These are phyloP conservation scores for Tympanoctomys barrerae DNA, from an alignment of 2,797 vertebrate genomes.

Conservation along the genomic window DNA sequence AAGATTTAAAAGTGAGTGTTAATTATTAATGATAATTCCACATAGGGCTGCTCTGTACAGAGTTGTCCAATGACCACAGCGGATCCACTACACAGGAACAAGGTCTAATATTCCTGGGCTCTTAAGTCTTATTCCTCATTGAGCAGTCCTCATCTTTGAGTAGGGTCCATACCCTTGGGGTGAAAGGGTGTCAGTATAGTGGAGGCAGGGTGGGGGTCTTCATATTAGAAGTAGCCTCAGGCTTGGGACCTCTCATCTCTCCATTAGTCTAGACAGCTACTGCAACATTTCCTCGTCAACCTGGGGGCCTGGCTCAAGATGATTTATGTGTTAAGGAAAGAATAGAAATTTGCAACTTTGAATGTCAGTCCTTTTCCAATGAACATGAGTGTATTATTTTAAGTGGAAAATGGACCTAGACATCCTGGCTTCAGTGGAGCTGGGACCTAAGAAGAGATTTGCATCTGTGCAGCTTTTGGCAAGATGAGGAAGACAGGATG, in stretches of 20 bases:
- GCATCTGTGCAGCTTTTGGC: not conserved
- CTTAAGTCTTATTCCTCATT: not conserved
- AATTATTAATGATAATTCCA: not conserved
- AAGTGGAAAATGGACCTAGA: slow-evolving; percentile 4
- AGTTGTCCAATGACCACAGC: not conserved
- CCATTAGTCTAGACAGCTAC: not conserved
- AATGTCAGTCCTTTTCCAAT: slow-evolving; percentile 21
- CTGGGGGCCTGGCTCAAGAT: slow-evolving; percentile 19
- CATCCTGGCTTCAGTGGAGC: not conserved
- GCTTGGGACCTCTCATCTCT: not conserved
- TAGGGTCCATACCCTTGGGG: not conserved
- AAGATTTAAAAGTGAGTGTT: not conserved
- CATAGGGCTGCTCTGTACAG: not conserved
- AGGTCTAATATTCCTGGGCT: not conserved
- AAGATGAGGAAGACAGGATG: not conserved
- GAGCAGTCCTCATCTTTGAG: not conserved
- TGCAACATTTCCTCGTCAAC: not conserved
- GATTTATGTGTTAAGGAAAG: slow-evolving; percentile 31
- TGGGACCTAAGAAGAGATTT: not conserved
- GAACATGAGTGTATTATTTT: slow-evolving; percentile 13
- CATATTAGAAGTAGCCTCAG: not conserved
- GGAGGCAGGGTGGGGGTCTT: not conserved
- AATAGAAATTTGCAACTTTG: slow-evolving; percentile 38
- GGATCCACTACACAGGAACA: not conserved
- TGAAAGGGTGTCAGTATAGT: not conserved